These are phyloP conservation scores for Rhizoglyphus robini DNA, from an alignment of 1,140 invertebrate genomes.

Conservation along the genomic window DNA sequence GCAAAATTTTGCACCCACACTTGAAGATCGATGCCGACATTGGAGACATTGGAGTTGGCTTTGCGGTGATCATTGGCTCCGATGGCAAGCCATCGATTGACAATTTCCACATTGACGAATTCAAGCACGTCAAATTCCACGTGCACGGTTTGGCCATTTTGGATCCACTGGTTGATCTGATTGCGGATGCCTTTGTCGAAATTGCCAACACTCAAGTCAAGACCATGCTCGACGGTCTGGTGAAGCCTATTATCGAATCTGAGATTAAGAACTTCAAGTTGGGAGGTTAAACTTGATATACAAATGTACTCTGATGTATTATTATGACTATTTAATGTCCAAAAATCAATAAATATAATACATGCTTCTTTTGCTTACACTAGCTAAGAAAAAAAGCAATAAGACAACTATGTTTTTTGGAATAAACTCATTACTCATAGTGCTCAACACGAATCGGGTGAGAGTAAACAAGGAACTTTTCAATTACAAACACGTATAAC, in stretches of 20 bases:
- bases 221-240: background rate
- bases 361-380: too few species aligned
- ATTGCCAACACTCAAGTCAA: background rate
- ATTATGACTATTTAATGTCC: too few species aligned
- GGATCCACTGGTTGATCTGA: constrained; percentile 2
- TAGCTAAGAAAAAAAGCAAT: too few species aligned
- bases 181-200: background rate
- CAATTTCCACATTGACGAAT: constrained; percentile 14
- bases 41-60: constrained; percentile 3
- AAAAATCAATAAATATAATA: too few species aligned
- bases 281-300: too few species aligned
- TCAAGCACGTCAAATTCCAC: constrained; percentile 9
- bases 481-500: too few species aligned
- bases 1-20: background rate
- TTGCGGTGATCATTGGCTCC: background rate
- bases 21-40: constrained; percentile 7
- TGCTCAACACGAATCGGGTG: too few species aligned
- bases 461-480: too few species aligned
- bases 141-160: constrained; percentile 2
- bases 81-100: background rate
- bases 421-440: too few species aligned
- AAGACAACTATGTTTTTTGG: too few species aligned
- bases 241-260: background rate
- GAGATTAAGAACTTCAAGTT: background rate
- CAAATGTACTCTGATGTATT: too few species aligned